Conservation (phyloP, 92 coral and sea anemone species). For the Actinernus sp. region DNA sequence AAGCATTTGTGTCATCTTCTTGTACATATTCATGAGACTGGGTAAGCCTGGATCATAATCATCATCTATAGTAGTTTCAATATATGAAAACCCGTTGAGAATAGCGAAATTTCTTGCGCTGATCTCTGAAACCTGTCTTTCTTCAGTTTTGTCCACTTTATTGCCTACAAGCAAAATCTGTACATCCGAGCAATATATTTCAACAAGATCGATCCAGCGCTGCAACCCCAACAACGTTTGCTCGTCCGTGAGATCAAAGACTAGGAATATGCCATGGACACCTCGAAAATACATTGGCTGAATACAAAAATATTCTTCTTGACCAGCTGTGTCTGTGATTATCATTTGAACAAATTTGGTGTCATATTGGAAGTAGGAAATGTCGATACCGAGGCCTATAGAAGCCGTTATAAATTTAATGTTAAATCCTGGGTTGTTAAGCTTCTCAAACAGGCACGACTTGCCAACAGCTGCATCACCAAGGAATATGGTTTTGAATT, state of each 20-base stretch:
- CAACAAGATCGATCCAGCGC: constrained; percentile 64
- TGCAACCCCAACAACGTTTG: constrained; percentile 52
- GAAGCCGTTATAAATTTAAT: constrained; percentile 51
- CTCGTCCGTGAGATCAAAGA: constrained; percentile 65
- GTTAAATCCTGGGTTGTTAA: constrained; percentile 60
- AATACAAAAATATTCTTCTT: constrained; percentile 66
- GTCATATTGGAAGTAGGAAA: constrained; percentile 56
- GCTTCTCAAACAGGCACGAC: constrained; percentile 71
- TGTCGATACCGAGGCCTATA: constrained; percentile 56
- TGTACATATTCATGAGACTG: constrained; percentile 67
- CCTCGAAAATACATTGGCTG: constrained; percentile 75
- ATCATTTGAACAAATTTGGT: constrained; percentile 52
- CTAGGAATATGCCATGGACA: constrained; percentile 79
- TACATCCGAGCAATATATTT: constrained; percentile 9
- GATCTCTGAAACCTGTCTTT: constrained; percentile 35
- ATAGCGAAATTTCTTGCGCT: constrained; percentile 53
- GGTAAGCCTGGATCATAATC: too few species aligned
- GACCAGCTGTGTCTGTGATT: constrained; percentile 84
- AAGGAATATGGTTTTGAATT: constrained; percentile 68
- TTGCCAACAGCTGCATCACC: constrained; percentile 85
- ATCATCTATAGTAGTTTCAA: constrained; percentile 70
- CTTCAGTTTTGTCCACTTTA: constrained; percentile 50
- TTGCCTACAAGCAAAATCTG: constrained; percentile 72
- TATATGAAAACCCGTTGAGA: constrained; percentile 44
- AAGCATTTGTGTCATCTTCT: constrained; percentile 46